Evolutionary conservation across 2,113 vertebrate genomes (phyloP), one percentile per base, ranked within the genome.

Genomic region (Cyprinodon variegatus): DNA sequence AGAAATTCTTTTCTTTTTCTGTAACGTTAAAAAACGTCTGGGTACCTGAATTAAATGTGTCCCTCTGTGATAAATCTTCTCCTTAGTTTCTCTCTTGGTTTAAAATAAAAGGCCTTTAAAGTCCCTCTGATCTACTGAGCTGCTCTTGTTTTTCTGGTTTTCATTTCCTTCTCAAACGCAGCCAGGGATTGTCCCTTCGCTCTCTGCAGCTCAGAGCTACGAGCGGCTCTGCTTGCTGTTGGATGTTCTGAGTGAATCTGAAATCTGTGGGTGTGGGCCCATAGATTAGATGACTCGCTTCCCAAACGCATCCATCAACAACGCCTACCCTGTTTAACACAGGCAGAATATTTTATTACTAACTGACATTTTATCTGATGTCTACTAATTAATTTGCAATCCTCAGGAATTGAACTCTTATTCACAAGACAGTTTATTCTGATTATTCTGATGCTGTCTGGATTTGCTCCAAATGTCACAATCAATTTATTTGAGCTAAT

Each of bases 391-490:
- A 84, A 90, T 88, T 75, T 70, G 39, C 48, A 70, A 40, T 80
- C 22, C 74, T 73, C 40, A 9, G 75, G 64, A 72, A 75, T 71
- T 13, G 73, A 65, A 72, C 74, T 68, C 74, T 60, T 40, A 60
- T 77, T 85, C 71, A 37, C 57, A 59, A 76, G 59, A 65, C 74
- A 85, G 63, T 83, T 77, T 70, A 80, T 86, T 90, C 69, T 83
- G 82, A 70, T 77, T 81, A 82, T 82, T 85, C 72, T 78, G 78
- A 83, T 81, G 68, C 72, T 78, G 66, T 74, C 74, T 15, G 22
- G 29, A 40, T 79, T 90, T 76, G 60, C 66, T 78, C 69, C 77
- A 88, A 92, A 86, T 88, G 84, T 86, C 85, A 85, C 69, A 79
- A 75, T 83, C 76, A 63, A 89, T 91, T 88, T 70, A 59, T 76